Evolutionary conservation across 2,113 vertebrate species (phyloP).

Genomic region (Holacanthus passer): DNA sequence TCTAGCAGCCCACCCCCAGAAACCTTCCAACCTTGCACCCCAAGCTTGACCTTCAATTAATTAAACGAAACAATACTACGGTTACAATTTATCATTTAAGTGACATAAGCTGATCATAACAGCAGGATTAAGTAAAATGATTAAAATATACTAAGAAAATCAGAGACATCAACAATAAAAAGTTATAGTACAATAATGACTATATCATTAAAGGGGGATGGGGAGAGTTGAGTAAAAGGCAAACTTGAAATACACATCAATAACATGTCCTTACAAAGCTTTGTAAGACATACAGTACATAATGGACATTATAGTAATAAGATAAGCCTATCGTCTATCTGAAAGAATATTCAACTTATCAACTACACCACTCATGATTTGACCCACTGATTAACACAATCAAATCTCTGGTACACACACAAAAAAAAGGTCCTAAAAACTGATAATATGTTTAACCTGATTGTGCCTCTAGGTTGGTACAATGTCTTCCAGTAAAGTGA

Average conservation of each 20-base stretch:
- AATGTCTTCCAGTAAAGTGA: conserved; percentile 69
- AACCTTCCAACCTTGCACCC: conserved; percentile 40
- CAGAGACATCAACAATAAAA: conserved; percentile 71
- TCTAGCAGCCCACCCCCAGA: conserved; percentile 34
- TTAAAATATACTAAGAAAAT: conserved; percentile 76
- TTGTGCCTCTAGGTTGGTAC: conserved; percentile 70
- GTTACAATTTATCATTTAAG: conserved; percentile 66
- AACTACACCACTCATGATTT: conserved; percentile 68
- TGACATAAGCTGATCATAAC: conserved; percentile 67
- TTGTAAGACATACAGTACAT: conserved; percentile 77
- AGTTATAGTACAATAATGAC: conserved; percentile 71
- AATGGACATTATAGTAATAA: conserved; percentile 70
- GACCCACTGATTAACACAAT: conserved; percentile 73
- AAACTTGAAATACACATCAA: conserved; percentile 70
- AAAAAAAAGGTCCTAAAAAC: conserved; percentile 72
- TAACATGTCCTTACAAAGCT: conserved; percentile 71
- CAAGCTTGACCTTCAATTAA: conserved; percentile 62
- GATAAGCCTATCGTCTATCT: conserved; percentile 65
- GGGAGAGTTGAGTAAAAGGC: conserved; percentile 66
- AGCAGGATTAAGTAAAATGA: conserved; percentile 69
- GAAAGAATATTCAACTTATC: conserved; percentile 70
- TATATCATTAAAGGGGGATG: conserved; percentile 60
- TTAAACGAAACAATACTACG: conserved; percentile 62
- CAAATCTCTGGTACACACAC: conserved; percentile 61
- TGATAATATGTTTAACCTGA: conserved; percentile 69